phyloP scores from a whole-genome alignment of 1,140 invertebrate species.

The Bombus sibiricus region DNA sequence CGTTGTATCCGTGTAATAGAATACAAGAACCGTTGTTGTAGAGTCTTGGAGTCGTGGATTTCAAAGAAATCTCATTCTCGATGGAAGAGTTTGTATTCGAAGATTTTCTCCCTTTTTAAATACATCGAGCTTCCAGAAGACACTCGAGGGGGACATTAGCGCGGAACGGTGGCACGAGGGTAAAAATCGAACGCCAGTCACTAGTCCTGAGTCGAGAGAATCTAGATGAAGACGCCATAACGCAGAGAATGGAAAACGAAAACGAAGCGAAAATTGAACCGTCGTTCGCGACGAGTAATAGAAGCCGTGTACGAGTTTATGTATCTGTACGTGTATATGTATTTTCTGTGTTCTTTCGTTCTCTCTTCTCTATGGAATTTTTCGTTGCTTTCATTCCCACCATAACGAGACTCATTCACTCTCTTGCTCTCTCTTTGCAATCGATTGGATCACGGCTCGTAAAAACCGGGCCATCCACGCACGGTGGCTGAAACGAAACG shows the following conservation, averaged over 20 bases:
- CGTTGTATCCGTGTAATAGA: no score
- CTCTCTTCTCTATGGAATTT: constrained; percentile 1
- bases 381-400: constrained; percentile 26
- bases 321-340: background rate
- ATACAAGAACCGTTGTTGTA: background rate
- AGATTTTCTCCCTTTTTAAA: background rate
- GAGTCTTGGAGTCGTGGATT: background rate
- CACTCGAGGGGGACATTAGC: background rate
- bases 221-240: constrained; percentile 19
- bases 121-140: background rate
- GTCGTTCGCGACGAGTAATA: constrained; percentile 44
- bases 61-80: background rate
- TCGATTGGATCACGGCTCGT: constrained; percentile 49
- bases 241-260: background rate
- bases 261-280: constrained; percentile 26
- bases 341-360: background rate
- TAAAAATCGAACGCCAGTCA: constrained; percentile 4
- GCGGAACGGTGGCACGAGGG: background rate
- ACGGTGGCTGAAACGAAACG: background rate
- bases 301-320: constrained; percentile 24
- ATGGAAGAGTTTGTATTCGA: no score
- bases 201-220: constrained; percentile 12
- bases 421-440: constrained; percentile 9
- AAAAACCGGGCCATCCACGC: constrained; percentile 22
- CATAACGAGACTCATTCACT: constrained; percentile 26